Base-by-base conservation (phyloP, 1,140 invertebrate genomes). In the Euschistus heros region DNA sequence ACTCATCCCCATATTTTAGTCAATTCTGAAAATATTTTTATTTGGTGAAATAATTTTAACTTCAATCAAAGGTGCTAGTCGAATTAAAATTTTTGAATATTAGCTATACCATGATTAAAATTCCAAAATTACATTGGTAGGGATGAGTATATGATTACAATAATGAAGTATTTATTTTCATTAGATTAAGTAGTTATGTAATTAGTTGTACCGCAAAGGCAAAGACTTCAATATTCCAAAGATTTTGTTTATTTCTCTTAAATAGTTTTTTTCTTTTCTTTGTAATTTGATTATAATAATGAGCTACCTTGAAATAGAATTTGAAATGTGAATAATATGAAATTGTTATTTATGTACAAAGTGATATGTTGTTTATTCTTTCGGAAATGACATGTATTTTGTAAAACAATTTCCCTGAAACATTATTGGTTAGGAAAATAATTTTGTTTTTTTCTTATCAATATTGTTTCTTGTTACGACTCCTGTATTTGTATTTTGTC, bases 191-290 rank as follows among this genome's bases (percentile, higher is more conserved):
- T 61, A 61, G 42, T 18, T 54, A 54, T 57, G 17, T 61, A 42
- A 44, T 61, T 61, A 61, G 59, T 61, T 37, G 26, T 61, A 61
- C 59, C 59, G 42, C 18, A 61, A 61, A 61, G 59, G 59, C 59
- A 61, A 57, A 61, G 59, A 61, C 59, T 61, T 61, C 59, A 61
- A 4, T 61, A 61, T 61, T 42, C 59, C 59, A 61, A 61, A 61
- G 59, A 61, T 37, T 61, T 42, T 20, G 59, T 61, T 61, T 44
- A 61, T 61, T 61, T 61, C 59, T 61, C 17, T 42, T 37, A 33
- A 61, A 33, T 44, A 61, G 54, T 37, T 61, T 61, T 37, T 61
- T 61, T 44, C 59, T 37, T 61, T 61, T 44, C 59, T 42, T 61
- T 44, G 33, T 61, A 61, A 61, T 61, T 61, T 42, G 59, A 33